Evolutionary conservation across 2,113 vertebrate genomes (phyloP), one percentile per base, ranked within the genome.

Genomic region (Chlorodrepanis virens): DNA sequence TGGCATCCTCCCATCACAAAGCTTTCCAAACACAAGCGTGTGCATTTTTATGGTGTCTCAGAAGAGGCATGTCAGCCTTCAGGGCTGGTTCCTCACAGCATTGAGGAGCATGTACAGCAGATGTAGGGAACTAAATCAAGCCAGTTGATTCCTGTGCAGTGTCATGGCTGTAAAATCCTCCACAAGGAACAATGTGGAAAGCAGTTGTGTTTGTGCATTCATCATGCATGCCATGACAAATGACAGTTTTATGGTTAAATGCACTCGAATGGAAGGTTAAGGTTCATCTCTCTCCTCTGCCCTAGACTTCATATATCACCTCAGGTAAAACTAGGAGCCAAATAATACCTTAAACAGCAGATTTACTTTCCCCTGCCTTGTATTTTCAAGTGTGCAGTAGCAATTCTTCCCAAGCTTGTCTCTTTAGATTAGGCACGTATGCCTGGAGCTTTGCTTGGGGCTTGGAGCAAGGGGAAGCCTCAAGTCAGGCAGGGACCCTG

Each of bases 211-310:
- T 95, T 87, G 89, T 79, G 64, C 87, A 92, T 94, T 94, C 89
- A 79, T 96, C 91, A 49, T 40, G 53, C 31, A 64, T 37, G 69
- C 74, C 79, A 44, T 53, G 77, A 91, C 86, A 94, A 93, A 91
- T 71, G 65, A 82, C 91, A 84, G 60, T 61, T 97, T 94, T 94
- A 91, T 84, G 83, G 80, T 56, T 92, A 97, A 94, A 64, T 67
- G 69, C 64, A 12, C 86, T 87, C 47, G 65, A 90, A 49, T 44
- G 40, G 77, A 87, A 94, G 95, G 89, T 91, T 93, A 92, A 60
- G 76, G 89, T 96, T 96, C 94, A 72, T 71, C 72, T 91, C 77
- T 69, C 57, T 87, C 70, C 69, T 78, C 83, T 79, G 47, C 61
- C 40, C 64, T 92, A 42, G 61, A 91, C 40, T 78, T 71, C 65